Evolutionary conservation across 2,797 vertebrate species (phyloP), one percentile per base, ranked within the genome.

Genomic region (Hemibagrus guttatus): DNA sequence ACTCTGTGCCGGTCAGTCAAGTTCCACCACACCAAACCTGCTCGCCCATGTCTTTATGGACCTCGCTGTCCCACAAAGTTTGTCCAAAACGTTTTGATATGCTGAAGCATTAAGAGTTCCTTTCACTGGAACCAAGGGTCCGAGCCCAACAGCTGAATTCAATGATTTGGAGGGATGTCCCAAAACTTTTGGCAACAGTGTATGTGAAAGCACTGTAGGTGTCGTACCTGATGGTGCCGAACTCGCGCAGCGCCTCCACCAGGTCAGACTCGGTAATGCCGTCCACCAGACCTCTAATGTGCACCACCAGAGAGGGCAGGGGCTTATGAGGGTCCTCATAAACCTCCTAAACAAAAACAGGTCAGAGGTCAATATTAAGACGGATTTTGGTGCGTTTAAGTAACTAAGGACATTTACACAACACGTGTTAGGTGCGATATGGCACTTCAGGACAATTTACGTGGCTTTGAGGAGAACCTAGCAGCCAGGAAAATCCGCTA

Each of bases 311-410:
- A 49, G 98, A 99, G 46, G 98, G 97, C 0, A 97, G 95, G 0
- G 98, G 97, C 93, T 99, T 99, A 88, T 99, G 97, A 1, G 97
- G 98, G 89, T 98, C 97, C 19, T 97, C 96, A 19, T 98, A 98
- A 88, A 94, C 96, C 93, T 99, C 97, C 97, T 99, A 63, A 23
- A 85, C 21, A 35, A 75, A 13, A 88, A 14, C 66, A 54, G 21
- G 2, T 12, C 61, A 84, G 75, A 64, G 28, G 39, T 14, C 26
- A 71, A 35, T 52, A 19, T 19, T 2, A 16, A 42, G 28, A 63
- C 7, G 28, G 28, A 66, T 1, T 17, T 31, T 0, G 0, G 31
- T 9, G 23, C 7, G 23, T n/a, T n/a, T 16, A 3, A n/a, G 6
- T 14, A 23, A 26, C 5, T 12, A 46, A 69, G 31, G 28, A 42